These are phyloP conservation scores for Melangyna quadrimaculata DNA, from an alignment of 2,888 invertebrate genomes.

Conservation along the genomic window DNA sequence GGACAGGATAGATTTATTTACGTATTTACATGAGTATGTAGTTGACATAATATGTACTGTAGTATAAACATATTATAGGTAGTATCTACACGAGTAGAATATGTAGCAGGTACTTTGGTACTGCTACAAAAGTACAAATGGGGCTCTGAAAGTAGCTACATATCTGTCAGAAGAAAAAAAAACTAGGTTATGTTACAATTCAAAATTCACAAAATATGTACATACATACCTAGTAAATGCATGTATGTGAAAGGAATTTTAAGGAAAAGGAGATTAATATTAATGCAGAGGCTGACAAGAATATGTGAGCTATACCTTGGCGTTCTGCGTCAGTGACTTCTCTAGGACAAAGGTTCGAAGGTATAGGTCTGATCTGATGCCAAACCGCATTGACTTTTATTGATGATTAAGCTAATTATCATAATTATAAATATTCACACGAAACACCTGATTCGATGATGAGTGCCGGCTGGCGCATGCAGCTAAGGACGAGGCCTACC, in stretches of 20 bases:
- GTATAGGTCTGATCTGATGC: background rate
- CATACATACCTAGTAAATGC: too few relatives aligned
- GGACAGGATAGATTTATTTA: slow-evolving; percentile 1
- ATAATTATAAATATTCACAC: too few relatives aligned
- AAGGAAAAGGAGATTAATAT: background rate
- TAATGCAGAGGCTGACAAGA: background rate
- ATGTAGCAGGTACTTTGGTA: background rate
- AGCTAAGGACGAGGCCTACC: too few relatives aligned
- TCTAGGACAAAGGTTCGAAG: background rate
- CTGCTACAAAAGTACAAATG: too few relatives aligned
- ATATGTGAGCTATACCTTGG: background rate
- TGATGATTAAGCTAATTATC: background rate
- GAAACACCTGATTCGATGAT: too few relatives aligned
- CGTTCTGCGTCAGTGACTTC: background rate
- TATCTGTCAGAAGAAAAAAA: background rate
- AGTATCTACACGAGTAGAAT: background rate
- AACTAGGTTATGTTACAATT: background rate
- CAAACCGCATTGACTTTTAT: background rate
- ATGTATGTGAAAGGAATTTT: background rate
- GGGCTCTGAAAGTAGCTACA: too few relatives aligned
- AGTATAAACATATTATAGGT: background rate
- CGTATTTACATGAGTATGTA: background rate
- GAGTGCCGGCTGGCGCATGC: too few relatives aligned
- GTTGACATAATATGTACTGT: too few relatives aligned
- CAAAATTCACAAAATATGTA: background rate